Evolutionary conservation across 2,888 invertebrate species (phyloP).

Genomic region (Steinernema carpocapsae): DNA sequence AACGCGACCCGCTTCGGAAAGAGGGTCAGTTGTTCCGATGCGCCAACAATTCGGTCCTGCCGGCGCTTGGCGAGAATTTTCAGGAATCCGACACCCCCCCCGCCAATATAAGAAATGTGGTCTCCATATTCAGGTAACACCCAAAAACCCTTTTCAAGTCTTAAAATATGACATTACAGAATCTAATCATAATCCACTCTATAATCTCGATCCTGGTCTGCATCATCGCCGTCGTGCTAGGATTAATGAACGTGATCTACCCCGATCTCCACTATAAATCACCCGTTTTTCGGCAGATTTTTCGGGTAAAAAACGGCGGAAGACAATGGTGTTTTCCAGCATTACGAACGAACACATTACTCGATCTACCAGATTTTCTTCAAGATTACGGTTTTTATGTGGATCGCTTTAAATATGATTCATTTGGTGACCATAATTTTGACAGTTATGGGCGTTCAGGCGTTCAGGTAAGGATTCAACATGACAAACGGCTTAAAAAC

Average conservation of each 20-base stretch:
- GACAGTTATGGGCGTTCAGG: constrained; percentile 1
- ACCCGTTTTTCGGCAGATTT: constrained; percentile 12
- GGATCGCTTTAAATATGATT: not conserved
- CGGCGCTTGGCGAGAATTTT: constrained; percentile 17
- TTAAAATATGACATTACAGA: not conserved
- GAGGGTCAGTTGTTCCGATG: constrained; percentile 25
- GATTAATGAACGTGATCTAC: not conserved
- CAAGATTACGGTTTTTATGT: not conserved
- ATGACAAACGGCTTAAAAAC: too few species aligned
- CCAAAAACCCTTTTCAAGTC: too few species aligned
- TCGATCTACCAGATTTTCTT: not conserved
- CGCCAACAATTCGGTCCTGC: constrained; percentile 20
- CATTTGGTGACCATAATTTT: not conserved
- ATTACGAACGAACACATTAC: constrained; percentile 8
- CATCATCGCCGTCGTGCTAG: not conserved
- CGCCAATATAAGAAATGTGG: constrained; percentile 12
- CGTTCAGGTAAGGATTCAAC: too few species aligned
- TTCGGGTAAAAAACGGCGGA: not conserved
- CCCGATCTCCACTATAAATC: constrained; percentile 13
- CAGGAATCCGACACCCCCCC: constrained; percentile 22
- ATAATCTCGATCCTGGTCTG: not conserved
- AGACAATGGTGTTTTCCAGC: not conserved
- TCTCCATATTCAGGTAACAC: constrained; percentile 12
- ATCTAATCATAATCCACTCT: constrained; percentile 8
- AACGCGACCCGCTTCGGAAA: too few species aligned